Evolutionary conservation across 2,113 vertebrate species (phyloP), one percentile per base, ranked within the genome.

Genomic region (Grallaria varia): DNA sequence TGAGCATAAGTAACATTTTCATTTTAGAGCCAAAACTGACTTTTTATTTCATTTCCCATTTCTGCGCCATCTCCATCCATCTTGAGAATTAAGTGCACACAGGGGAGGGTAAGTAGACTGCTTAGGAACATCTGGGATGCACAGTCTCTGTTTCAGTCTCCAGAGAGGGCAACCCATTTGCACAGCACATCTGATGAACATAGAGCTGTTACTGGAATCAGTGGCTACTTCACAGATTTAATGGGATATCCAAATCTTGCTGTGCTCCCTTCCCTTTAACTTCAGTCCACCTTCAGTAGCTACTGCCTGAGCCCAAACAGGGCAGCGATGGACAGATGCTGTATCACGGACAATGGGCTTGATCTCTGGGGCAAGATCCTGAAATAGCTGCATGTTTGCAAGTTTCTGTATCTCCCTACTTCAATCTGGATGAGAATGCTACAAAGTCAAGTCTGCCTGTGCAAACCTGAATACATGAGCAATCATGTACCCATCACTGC

Each of bases 51-150:
- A 80, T 93, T 95, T 91, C 42, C 71, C 52, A 64, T 95, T 93
- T 94, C 79, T 90, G 50, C 15, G 88, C 67, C 35, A 30, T 52
- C 64, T 94, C 67, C 59, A 80, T 86, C 60, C 56, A 88, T 95
- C 93, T 86, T 88, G 76, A 96, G 83, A 86, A 84, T 88, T 90
- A 86, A 92, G 63, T 52, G 79, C 72, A 55, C 76, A 25, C 68
- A 45, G 56, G 56, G 78, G 76, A 96, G 79, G 50, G 35, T 39
- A 83, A 91, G 50, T 63, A 90, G 94, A 95, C 68, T 69, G 63
- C 73, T 71, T 90, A 78, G 78, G 79, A 93, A 91, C 89, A 94
- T 94, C 89, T 94, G 91, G 78, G 91, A 80, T 66, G 50, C 75
- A 20, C 5, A 52, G 64, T 42, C 63, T 68, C 50, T 80, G 62